Conservation (phyloP, 2,888 invertebrate genomes). For the Taenaris catops region DNA sequence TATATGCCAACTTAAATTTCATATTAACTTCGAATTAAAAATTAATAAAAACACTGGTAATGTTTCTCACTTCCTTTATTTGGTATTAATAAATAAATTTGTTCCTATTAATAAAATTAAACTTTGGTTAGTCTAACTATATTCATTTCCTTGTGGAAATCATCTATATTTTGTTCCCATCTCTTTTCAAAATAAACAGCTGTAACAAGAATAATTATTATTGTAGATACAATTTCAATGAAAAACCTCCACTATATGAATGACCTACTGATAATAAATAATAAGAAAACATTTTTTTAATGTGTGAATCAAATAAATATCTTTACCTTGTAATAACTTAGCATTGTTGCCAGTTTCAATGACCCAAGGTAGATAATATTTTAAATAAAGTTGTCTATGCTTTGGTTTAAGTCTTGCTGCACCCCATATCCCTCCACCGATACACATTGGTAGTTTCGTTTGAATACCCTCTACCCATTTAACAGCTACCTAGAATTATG, state of each 20-base stretch:
- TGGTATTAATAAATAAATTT: no score
- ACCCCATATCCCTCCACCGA: slow-evolving; percentile 95
- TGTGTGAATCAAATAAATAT: no score
- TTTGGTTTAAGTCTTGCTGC: slow-evolving; percentile 92
- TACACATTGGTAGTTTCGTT: slow-evolving; percentile 96
- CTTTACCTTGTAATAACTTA: slow-evolving; percentile 87
- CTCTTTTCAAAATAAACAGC: slow-evolving; percentile 93
- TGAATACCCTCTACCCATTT: slow-evolving; percentile 99
- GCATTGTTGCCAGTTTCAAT: slow-evolving; percentile 87
- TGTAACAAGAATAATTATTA: slow-evolving; percentile 41
- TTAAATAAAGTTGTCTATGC: slow-evolving; percentile 88
- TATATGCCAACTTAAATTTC: no score
- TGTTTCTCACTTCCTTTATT: no score
- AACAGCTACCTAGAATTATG: slow-evolving; percentile 91
- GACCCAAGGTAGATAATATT: slow-evolving; percentile 92
- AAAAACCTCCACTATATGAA: no score
- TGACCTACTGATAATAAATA: no score
- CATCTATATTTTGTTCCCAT: slow-evolving; percentile 92
- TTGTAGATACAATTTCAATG: no score
- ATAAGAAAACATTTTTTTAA: no score
- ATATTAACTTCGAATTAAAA: no score
- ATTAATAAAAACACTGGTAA: no score
- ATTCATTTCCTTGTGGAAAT: slow-evolving; percentile 90
- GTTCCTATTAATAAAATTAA: no score
- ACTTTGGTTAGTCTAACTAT: slow-evolving; percentile 75